These are phyloP conservation scores for Chloroceryle aenea DNA, from an alignment of 2,113 vertebrate species.

Conservation along the genomic window DNA sequence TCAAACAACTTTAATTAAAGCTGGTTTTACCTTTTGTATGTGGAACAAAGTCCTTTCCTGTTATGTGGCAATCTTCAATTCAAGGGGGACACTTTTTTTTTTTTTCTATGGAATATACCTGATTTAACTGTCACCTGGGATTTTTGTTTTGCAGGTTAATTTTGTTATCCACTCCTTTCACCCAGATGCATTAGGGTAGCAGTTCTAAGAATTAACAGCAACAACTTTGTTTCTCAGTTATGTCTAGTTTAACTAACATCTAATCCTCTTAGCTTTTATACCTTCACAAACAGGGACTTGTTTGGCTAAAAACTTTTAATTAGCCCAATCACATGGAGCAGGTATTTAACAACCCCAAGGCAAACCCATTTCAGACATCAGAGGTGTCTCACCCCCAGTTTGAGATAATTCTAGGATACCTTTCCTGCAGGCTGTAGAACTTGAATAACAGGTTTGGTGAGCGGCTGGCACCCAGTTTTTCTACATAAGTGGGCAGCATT, in stretches of 20 bases:
- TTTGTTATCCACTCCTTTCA: background rate
- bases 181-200: background rate
- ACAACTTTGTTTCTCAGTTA: constrained; percentile 59
- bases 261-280: constrained; percentile 78
- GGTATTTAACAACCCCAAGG: constrained; percentile 58
- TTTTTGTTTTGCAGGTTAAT: constrained; percentile 19
- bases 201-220: constrained; percentile 66
- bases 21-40: background rate
- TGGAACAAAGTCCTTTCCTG: background rate
- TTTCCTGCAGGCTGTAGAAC: constrained; percentile 19
- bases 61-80: background rate
- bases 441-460: constrained; percentile 17
- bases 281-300: constrained; percentile 75
- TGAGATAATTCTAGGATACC: constrained; percentile 10
- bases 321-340: constrained; percentile 66
- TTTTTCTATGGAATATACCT: background rate
- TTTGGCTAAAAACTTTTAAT: constrained; percentile 70
- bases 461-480: constrained; percentile 42
- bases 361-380: constrained; percentile 45
- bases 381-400: constrained; percentile 21
- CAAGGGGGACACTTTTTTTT: background rate
- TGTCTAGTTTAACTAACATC: constrained; percentile 69
- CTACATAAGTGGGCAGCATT: constrained; percentile 52
- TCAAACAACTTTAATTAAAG: background rate
- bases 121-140: background rate